These are phyloP conservation scores for Myotis yumanensis DNA, from an alignment of 2,113 vertebrate genomes.

Conservation along the genomic window DNA sequence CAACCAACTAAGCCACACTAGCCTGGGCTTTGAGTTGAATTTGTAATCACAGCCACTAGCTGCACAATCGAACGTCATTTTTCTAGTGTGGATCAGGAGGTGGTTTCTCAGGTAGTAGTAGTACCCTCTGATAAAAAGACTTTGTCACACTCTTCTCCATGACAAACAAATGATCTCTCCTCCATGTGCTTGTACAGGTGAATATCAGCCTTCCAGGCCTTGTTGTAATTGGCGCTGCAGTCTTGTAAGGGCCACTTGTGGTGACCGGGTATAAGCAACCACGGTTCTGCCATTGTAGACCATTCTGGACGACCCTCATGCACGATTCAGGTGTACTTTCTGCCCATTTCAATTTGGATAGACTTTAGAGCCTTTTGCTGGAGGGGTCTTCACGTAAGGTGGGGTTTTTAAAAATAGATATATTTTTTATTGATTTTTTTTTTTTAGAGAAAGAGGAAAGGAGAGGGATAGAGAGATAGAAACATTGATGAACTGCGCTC, in stretches of 20 bases:
- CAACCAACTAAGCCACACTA: background rate
- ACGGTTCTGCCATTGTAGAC: fast-evolving
- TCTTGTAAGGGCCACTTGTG: background rate
- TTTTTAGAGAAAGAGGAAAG: too few species aligned
- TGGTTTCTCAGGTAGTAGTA: slow-evolving; percentile 85
- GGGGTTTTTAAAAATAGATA: background rate
- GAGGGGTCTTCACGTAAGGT: background rate
- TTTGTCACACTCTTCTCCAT: slow-evolving; percentile 83
- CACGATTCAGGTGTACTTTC: background rate
- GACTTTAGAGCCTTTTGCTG: background rate
- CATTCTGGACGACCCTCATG: background rate
- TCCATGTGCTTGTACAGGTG: background rate
- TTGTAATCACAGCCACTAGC: slow-evolving; percentile 82
- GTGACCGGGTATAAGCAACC: background rate
- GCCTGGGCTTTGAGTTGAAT: slow-evolving; percentile 73
- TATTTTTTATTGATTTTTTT: too few species aligned
- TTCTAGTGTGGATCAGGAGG: slow-evolving; percentile 84
- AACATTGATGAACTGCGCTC: too few species aligned
- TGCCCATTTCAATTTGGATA: background rate
- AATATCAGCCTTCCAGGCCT: background rate
- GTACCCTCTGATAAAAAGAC: slow-evolving; percentile 83
- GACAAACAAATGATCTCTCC: slow-evolving; percentile 85
- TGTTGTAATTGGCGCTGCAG: background rate
- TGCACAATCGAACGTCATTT: slow-evolving; percentile 87
- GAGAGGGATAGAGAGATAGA: too few species aligned